These are phyloP conservation scores for Delia radicum DNA, from an alignment of 1,140 invertebrate genomes.

Conservation along the genomic window DNA sequence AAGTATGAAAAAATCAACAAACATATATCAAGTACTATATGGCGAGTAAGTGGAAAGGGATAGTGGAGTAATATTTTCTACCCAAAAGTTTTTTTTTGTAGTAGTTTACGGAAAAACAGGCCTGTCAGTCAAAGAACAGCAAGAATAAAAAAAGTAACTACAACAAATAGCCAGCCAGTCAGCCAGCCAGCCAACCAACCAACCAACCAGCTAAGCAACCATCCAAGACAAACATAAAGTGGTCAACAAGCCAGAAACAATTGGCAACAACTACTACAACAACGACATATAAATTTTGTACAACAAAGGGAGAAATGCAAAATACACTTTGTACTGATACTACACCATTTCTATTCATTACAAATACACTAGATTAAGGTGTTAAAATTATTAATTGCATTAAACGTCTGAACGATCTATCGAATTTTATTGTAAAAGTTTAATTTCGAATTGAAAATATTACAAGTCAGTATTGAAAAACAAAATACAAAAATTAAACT, in stretches of 20 bases:
- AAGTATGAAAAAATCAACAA: neutral
- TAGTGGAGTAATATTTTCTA: neutral
- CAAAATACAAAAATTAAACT: too few species aligned
- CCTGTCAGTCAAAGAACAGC: neutral
- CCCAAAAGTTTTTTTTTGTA: neutral
- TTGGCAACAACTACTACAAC: neutral
- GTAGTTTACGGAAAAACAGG: neutral
- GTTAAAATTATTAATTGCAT: too few species aligned
- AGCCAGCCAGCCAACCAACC: neutral
- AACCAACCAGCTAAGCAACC: neutral
- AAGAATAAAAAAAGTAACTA: neutral
- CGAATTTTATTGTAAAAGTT: too few species aligned
- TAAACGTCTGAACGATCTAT: too few species aligned
- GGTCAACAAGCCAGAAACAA: conserved; percentile 18
- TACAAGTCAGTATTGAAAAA: too few species aligned
- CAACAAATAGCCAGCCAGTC: neutral
- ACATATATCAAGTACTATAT: neutral
- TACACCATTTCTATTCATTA: too few species aligned
- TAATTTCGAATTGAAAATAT: too few species aligned
- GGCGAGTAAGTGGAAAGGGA: neutral
- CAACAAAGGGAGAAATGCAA: conserved; percentile 16
- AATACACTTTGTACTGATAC: conserved; percentile 2
- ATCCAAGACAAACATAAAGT: conserved; percentile 15
- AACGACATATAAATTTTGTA: neutral
- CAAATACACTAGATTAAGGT: too few species aligned